Conservation (phyloP, 2,888 invertebrate genomes). For the Drosophila niveifrons region DNA sequence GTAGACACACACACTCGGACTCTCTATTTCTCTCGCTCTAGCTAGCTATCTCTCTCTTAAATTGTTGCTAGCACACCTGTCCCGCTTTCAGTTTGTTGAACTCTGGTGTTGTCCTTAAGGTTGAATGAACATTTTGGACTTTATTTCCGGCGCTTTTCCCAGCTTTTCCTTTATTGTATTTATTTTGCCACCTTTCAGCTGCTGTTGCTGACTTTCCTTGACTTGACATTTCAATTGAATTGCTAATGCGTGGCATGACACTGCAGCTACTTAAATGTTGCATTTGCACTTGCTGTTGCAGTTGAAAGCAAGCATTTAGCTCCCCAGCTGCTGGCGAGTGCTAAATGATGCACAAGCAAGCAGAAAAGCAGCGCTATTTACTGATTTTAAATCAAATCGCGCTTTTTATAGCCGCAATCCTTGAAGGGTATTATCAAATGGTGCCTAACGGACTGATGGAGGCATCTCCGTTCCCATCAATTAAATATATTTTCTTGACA, state of each 20-base stretch:
- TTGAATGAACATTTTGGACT: slow-evolving; percentile 41
- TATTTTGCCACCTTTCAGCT: slow-evolving; percentile 7
- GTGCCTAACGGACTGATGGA: too few species aligned
- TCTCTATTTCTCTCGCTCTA: neutral
- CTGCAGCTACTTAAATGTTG: slow-evolving; percentile 54
- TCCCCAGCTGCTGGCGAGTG: neutral
- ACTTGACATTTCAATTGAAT: slow-evolving; percentile 59
- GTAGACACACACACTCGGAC: slow-evolving; percentile 14
- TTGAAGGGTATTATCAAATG: too few species aligned
- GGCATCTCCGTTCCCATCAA: too few species aligned
- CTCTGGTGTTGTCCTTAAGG: slow-evolving; percentile 29
- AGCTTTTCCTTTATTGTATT: neutral
- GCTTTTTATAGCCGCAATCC: neutral
- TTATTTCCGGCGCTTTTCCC: slow-evolving; percentile 51
- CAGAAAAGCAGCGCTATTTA: neutral
- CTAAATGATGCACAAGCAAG: slow-evolving; percentile 14
- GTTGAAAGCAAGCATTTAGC: neutral
- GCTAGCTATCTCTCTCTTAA: neutral
- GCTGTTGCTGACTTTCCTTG: neutral
- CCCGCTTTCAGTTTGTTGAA: slow-evolving; percentile 47
- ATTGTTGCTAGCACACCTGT: slow-evolving; percentile 22
- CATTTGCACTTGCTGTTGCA: slow-evolving; percentile 19
- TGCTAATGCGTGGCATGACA: slow-evolving; percentile 40
- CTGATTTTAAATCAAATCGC: neutral
- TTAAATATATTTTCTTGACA: too few species aligned